Evolutionary conservation across 2,113 vertebrate genomes (phyloP).

Genomic region (Cinclus mexicanus): DNA sequence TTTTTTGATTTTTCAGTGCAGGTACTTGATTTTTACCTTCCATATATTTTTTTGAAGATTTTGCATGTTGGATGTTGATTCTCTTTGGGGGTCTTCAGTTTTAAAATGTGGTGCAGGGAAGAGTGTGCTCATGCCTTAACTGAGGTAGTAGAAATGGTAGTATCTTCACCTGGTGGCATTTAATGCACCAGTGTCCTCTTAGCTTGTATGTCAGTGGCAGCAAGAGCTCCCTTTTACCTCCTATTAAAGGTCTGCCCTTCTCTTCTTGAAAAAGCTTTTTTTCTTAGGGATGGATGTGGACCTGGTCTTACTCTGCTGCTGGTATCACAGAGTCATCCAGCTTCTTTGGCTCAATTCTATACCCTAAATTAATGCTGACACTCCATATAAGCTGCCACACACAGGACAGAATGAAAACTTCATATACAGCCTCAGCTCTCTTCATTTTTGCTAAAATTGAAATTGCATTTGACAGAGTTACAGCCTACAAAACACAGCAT

Average conservation of each 20-base stretch:
- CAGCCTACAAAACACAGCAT: not conserved
- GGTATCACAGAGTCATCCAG: not conserved
- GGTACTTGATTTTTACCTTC: not conserved
- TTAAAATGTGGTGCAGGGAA: not conserved
- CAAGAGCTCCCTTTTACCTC: not conserved
- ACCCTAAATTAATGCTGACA: not conserved
- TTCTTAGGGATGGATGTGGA: not conserved
- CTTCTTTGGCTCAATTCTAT: not conserved
- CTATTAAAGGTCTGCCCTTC: not conserved
- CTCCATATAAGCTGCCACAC: not conserved
- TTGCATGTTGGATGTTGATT: fast-evolving
- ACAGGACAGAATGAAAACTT: not conserved
- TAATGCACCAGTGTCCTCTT: not conserved
- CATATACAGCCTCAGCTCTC: not conserved
- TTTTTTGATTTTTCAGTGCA: not conserved
- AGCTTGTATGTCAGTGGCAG: not conserved
- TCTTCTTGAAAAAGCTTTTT: not conserved
- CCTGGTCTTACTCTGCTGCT: not conserved
- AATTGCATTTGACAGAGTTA: not conserved
- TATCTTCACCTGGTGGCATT: not conserved
- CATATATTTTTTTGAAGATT: not conserved
- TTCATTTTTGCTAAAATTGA: not conserved
- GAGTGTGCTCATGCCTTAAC: not conserved
- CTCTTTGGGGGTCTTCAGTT: not conserved
- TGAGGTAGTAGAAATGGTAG: not conserved